phyloP scores from a whole-genome alignment of 2,797 vertebrate genomes.

The Lepidocolaptes lacrymiger region DNA sequence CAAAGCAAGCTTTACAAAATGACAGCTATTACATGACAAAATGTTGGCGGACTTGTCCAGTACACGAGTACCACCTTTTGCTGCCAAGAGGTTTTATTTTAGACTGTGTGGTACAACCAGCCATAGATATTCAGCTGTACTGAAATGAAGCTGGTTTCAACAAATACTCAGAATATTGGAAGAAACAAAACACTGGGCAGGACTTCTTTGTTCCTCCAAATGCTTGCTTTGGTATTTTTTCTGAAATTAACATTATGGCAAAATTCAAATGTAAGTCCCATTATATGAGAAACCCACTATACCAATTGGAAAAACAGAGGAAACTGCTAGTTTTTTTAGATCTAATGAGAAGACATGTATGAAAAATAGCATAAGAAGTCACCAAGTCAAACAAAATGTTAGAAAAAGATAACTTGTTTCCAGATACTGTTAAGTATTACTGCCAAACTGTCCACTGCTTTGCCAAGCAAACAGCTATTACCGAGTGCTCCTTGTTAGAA shows the following conservation, averaged over 20 bases:
- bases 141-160: neutral
- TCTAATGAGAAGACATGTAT: neutral
- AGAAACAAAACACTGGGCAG: neutral
- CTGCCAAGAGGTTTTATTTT: slow-evolving; percentile 5
- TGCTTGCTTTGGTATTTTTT: neutral
- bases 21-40: neutral
- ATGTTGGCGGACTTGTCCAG: neutral
- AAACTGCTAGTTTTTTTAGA: neutral
- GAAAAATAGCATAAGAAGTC: neutral
- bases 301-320: neutral
- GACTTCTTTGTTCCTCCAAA: neutral
- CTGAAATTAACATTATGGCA: neutral
- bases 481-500: neutral
- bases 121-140: neutral
- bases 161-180: neutral
- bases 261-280: neutral
- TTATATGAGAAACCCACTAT: neutral
- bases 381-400: neutral
- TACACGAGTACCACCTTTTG: neutral
- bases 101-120: neutral
- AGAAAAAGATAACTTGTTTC: slow-evolving; percentile 27
- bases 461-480: slow-evolving; percentile 1
- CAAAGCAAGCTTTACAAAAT: neutral
- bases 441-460: neutral
- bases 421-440: neutral